Evolutionary conservation across 2,797 vertebrate species (phyloP).

Genomic region (Agapornis canus): DNA sequence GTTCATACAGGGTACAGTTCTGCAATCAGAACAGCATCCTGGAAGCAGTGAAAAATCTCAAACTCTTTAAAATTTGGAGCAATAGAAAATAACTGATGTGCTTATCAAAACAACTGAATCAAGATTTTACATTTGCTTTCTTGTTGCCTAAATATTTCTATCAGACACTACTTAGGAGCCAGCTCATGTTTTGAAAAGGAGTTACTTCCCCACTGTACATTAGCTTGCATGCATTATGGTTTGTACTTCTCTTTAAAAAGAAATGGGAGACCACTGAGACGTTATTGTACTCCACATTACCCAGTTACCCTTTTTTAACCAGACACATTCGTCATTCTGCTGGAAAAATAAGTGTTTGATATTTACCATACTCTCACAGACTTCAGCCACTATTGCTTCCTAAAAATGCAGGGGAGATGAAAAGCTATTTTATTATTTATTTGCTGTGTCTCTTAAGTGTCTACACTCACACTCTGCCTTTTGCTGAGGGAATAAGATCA

Average conservation of each 20-base stretch:
- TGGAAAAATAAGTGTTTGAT: slow-evolving; percentile 57
- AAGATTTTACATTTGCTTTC: slow-evolving; percentile 62
- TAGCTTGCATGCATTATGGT: background rate
- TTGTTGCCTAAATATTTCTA: slow-evolving; percentile 31
- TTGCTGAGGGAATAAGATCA: background rate
- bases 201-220: background rate
- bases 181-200: slow-evolving; percentile 32
- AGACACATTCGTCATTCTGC: slow-evolving; percentile 54
- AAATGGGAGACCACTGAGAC: slow-evolving; percentile 19
- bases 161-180: slow-evolving; percentile 39
- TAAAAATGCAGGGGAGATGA: slow-evolving; percentile 22
- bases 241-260: slow-evolving; percentile 41
- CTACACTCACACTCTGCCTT: background rate
- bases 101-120: slow-evolving; percentile 54
- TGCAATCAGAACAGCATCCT: background rate
- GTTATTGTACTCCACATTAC: slow-evolving; percentile 47
- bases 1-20: background rate
- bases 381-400: slow-evolving; percentile 19
- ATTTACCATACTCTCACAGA: slow-evolving; percentile 43
- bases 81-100: slow-evolving; percentile 33
- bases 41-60: background rate
- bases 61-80: background rate
- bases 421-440: slow-evolving; percentile 38
- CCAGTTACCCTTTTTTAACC: slow-evolving; percentile 57
- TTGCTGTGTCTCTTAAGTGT: background rate